phyloP scores from a whole-genome alignment of 2,113 vertebrate genomes.

The Zosterops pallidus region DNA sequence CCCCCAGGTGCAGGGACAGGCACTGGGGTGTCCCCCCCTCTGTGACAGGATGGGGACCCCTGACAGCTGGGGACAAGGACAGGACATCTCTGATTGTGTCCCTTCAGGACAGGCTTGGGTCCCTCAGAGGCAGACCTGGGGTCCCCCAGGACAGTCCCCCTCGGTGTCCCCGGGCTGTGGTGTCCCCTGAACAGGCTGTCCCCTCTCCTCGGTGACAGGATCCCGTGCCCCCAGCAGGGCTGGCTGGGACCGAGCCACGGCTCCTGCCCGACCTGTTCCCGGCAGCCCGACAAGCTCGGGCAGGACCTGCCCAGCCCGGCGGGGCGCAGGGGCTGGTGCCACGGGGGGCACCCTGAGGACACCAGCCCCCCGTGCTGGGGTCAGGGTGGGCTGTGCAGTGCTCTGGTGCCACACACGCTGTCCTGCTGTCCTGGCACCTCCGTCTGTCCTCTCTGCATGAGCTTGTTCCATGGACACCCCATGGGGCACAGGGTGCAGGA shows the following conservation, averaged over 20 bases:
- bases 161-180: background rate
- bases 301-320: background rate
- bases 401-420: accelerated
- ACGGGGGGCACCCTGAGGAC: background rate
- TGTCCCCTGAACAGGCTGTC: background rate
- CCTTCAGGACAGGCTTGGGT: background rate
- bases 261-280: conserved; percentile 43
- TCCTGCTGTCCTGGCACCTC: background rate
- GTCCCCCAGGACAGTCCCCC: background rate
- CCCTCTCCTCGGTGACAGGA: accelerated
- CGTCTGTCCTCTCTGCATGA: accelerated
- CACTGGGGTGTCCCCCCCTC: background rate
- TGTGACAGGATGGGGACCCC: background rate
- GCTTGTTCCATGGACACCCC: accelerated
- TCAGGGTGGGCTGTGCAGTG: accelerated
- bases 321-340: background rate
- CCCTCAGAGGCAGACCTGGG: background rate
- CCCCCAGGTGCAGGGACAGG: background rate
- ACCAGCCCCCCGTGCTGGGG: accelerated
- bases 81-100: no score
- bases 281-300: background rate
- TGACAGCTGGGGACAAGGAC: background rate
- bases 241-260: background rate
- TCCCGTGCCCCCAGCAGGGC: background rate
- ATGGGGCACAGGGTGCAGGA: background rate